phyloP scores from a whole-genome alignment of 2,888 invertebrate genomes.

The Liopterus haemorrhoidalis region DNA sequence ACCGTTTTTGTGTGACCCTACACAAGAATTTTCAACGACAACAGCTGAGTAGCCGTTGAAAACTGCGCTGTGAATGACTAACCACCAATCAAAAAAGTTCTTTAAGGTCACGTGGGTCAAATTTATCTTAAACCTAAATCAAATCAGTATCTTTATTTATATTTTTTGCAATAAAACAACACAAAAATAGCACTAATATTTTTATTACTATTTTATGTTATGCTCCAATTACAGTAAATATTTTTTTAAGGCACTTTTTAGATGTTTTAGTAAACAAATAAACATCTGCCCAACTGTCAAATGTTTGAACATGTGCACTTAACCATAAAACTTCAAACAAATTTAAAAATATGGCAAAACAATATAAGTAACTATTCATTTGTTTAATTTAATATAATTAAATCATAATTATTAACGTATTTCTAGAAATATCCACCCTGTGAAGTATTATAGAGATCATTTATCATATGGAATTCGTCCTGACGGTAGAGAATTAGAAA shows the following conservation, averaged over 20 bases:
- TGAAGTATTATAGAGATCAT: slow-evolving; percentile 70
- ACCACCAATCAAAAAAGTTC: slow-evolving; percentile 6
- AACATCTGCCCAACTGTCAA: no score
- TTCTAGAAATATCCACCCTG: slow-evolving; percentile 66
- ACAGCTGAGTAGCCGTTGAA: slow-evolving; percentile 32
- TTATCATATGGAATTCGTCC: slow-evolving; percentile 65
- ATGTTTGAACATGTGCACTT: no score
- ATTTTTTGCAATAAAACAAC: no score
- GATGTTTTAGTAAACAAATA: no score
- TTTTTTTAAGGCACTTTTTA: no score
- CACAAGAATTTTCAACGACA: slow-evolving; percentile 25
- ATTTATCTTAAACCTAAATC: neutral
- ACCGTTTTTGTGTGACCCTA: slow-evolving; percentile 23
- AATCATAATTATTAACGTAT: slow-evolving; percentile 3
- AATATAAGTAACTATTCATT: slow-evolving; percentile 15
- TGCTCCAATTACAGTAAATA: no score
- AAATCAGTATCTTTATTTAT: neutral
- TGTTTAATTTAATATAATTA: neutral
- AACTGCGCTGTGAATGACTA: slow-evolving; percentile 18
- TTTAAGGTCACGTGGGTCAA: slow-evolving; percentile 8
- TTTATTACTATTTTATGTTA: no score
- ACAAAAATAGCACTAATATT: no score
- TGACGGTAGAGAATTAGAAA: slow-evolving; percentile 68
- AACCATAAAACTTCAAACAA: no score
- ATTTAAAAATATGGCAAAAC: slow-evolving; percentile 17